Conservation (phyloP, 2,113 vertebrate genomes). For the Seriola dumerili region DNA sequence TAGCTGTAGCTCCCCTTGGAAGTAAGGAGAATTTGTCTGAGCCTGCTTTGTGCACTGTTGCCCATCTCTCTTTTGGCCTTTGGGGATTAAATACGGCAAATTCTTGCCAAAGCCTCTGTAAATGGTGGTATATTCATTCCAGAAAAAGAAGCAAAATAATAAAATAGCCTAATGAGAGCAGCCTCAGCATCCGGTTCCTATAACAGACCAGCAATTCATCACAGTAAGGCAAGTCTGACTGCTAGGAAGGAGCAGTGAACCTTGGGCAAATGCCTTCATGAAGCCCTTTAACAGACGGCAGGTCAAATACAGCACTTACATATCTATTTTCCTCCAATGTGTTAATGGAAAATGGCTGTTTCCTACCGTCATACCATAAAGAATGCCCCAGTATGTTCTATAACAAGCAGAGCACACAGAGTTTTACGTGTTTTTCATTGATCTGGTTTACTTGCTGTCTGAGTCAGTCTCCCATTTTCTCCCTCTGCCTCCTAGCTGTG, state of each 20-base stretch:
- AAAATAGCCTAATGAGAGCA: constrained; percentile 46
- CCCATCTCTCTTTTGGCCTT: constrained; percentile 53
- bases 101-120: constrained; percentile 53
- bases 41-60: constrained; percentile 51
- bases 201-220: constrained; percentile 63
- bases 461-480: constrained; percentile 40
- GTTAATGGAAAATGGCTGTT: constrained; percentile 17
- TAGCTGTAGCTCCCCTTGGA: constrained; percentile 37
- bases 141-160: constrained; percentile 53
- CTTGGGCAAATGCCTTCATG: constrained; percentile 26
- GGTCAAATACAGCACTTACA: constrained; percentile 16
- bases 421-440: constrained; percentile 16
- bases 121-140: constrained; percentile 57
- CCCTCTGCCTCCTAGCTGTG: constrained; percentile 77
- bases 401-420: neutral
- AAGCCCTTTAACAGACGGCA: constrained; percentile 7
- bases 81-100: constrained; percentile 26
- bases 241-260: constrained; percentile 30
- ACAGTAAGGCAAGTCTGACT: constrained; percentile 1
- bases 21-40: constrained; percentile 66
- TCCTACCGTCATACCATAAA: constrained; percentile 8
- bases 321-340: constrained; percentile 3
- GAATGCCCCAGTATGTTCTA: neutral
- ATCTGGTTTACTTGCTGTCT: constrained; percentile 38
- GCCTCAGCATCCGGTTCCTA: constrained; percentile 42